Evolutionary conservation across 2,113 vertebrate genomes (phyloP).

Genomic region (Fregetta grallaria): DNA sequence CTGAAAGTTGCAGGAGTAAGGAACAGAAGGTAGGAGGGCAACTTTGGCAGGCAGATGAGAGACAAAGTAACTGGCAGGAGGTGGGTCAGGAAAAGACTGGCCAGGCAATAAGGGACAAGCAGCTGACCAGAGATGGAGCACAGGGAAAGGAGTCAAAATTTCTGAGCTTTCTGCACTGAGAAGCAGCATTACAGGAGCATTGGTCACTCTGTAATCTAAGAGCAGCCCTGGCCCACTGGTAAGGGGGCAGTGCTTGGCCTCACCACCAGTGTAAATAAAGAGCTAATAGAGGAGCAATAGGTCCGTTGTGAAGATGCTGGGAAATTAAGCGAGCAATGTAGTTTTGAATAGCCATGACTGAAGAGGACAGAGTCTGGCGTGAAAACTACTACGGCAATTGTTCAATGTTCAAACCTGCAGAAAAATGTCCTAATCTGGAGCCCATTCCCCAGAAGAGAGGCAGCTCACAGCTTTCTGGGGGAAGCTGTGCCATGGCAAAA

Average conservation of each 20-base stretch:
- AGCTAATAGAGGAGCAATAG: background rate
- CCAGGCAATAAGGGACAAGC: background rate
- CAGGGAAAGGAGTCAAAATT: background rate
- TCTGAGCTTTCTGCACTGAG: background rate
- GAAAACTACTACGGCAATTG: background rate
- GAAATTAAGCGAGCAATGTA: background rate
- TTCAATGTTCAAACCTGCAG: background rate
- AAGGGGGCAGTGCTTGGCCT: background rate
- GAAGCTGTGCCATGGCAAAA: background rate
- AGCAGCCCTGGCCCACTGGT: background rate
- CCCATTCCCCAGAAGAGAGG: background rate
- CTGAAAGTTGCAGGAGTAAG: background rate
- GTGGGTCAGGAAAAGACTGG: background rate
- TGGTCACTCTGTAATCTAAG: background rate
- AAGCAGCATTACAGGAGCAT: background rate
- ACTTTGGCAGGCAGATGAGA: background rate
- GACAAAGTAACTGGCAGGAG: background rate
- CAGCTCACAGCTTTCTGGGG: rapidly evolving
- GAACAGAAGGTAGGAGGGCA: background rate
- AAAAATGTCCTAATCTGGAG: background rate
- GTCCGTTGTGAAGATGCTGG: background rate
- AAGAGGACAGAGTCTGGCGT: background rate
- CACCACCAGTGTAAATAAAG: background rate
- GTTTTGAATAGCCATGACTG: background rate
- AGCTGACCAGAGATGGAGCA: background rate